Evolutionary conservation across 2,888 invertebrate species (phyloP).

Genomic region (Drosophila helvetica): DNA sequence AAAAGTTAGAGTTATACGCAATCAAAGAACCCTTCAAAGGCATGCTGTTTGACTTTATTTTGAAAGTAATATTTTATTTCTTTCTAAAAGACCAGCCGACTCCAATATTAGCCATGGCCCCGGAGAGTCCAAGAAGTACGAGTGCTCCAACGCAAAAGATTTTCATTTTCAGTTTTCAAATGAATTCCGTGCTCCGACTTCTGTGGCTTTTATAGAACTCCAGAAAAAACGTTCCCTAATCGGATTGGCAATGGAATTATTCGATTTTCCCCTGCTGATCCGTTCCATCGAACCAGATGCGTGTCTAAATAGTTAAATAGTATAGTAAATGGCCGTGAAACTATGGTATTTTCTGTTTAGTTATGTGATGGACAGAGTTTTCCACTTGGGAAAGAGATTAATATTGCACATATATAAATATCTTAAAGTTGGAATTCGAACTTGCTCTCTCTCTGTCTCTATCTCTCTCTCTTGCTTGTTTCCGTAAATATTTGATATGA

Average conservation of each 20-base stretch:
- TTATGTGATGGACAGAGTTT: neutral
- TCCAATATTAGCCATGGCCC: neutral
- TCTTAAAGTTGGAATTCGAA: constrained; percentile 36
- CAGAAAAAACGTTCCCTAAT: neutral
- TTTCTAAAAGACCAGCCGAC: neutral
- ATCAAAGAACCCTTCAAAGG: too few species aligned
- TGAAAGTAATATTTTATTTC: neutral
- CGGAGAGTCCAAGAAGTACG: neutral
- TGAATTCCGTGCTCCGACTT: neutral
- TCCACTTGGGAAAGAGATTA: neutral
- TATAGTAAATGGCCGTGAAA: neutral
- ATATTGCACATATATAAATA: neutral
- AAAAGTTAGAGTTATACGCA: too few species aligned
- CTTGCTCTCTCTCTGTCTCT: constrained; percentile 6
- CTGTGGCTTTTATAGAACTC: neutral
- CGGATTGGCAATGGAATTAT: neutral
- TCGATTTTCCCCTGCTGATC: neutral
- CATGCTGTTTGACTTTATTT: too few species aligned
- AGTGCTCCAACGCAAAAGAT: neutral
- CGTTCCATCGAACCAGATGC: neutral
- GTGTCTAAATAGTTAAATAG: neutral
- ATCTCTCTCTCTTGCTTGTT: constrained; percentile 39
- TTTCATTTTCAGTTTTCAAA: neutral
- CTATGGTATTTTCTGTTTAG: neutral
- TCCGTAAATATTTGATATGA: constrained; percentile 75